Percentiles rank a stretch among this genome's conserved stretches.
Evolutionary conservation across 2,113 vertebrate genomes (phyloP).

Genomic region (Serinus canaria): DNA sequence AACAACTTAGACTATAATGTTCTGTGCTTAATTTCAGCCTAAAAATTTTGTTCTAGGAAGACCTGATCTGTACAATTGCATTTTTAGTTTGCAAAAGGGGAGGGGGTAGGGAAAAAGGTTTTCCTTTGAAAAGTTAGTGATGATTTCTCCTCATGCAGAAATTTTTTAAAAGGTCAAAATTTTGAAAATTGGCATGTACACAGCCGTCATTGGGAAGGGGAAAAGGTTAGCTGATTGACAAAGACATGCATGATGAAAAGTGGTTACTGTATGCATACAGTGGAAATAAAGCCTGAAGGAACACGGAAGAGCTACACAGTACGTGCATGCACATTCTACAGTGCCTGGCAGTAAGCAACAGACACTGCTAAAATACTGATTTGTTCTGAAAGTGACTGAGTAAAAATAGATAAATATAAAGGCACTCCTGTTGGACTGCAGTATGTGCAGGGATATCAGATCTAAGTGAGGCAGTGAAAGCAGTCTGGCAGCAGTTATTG

Average conservation of each 20-base stretch:
- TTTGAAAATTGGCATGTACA: not conserved
- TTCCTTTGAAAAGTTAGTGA: slow-evolving; percentile 26
- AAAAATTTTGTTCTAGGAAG: not conserved
- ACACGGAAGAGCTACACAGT: slow-evolving; percentile 25
- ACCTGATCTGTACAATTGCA: not conserved
- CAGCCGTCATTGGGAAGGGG: not conserved
- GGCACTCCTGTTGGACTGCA: not conserved
- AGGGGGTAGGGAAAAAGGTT: not conserved
- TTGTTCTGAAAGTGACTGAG: slow-evolving; percentile 55
- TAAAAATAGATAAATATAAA: slow-evolving; percentile 17
- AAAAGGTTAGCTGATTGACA: slow-evolving; percentile 39
- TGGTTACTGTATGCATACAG: slow-evolving; percentile 39
- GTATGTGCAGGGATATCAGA: not conserved
- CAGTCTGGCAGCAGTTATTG: not conserved
- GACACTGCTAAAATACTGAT: slow-evolving; percentile 49
- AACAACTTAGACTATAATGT: not conserved
- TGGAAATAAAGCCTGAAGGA: slow-evolving; percentile 47
- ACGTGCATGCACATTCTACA: slow-evolving; percentile 15
- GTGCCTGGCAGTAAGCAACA: slow-evolving; percentile 5
- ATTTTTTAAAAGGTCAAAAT: not conserved
- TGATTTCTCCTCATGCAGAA: slow-evolving; percentile 41
- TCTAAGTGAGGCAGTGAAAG: not conserved
- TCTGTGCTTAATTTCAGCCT: not conserved
- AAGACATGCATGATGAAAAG: slow-evolving; percentile 54
- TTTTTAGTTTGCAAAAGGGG: not conserved